These are phyloP conservation scores for Myotis findleyi DNA, from an alignment of 2,797 vertebrate genomes.

Conservation along the genomic window DNA sequence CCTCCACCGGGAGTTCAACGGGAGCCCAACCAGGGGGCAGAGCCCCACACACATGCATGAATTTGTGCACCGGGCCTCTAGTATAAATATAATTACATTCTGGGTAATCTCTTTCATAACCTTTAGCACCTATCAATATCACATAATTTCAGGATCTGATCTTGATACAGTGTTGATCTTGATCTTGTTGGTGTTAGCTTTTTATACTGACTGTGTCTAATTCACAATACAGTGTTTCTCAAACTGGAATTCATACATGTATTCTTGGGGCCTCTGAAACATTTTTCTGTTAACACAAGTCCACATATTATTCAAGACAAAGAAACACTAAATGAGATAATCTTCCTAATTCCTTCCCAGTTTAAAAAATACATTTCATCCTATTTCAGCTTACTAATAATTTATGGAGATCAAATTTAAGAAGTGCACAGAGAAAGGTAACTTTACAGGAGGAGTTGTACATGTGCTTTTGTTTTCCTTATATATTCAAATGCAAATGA, in stretches of 20 bases:
- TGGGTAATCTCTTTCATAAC: neutral
- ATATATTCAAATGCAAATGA: constrained; percentile 54
- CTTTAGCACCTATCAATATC: neutral
- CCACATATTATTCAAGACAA: constrained; percentile 40
- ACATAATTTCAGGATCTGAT: constrained; percentile 27
- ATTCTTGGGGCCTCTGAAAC: neutral
- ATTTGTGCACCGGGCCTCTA: too few species aligned
- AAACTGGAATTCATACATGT: constrained; percentile 52
- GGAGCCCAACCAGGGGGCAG: too few species aligned
- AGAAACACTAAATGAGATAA: constrained; percentile 43
- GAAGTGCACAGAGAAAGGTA: constrained; percentile 31
- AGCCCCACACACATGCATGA: too few species aligned
- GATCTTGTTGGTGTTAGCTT: neutral
- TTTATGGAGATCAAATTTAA: constrained; percentile 49
- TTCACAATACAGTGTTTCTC: neutral
- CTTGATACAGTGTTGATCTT: neutral
- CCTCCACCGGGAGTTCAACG: too few species aligned
- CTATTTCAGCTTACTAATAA: neutral
- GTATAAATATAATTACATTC: neutral
- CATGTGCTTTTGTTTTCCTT: constrained; percentile 15
- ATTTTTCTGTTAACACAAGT: constrained; percentile 56
- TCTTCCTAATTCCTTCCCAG: constrained; percentile 11
- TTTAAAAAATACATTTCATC: constrained; percentile 33
- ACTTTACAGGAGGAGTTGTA: neutral
- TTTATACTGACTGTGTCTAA: neutral